A percentile compares a stretch with the other conserved stretches of the same genome.
phyloP scores from a whole-genome alignment of 2,797 vertebrate genomes.

The Rhinatrema bivittatum region DNA sequence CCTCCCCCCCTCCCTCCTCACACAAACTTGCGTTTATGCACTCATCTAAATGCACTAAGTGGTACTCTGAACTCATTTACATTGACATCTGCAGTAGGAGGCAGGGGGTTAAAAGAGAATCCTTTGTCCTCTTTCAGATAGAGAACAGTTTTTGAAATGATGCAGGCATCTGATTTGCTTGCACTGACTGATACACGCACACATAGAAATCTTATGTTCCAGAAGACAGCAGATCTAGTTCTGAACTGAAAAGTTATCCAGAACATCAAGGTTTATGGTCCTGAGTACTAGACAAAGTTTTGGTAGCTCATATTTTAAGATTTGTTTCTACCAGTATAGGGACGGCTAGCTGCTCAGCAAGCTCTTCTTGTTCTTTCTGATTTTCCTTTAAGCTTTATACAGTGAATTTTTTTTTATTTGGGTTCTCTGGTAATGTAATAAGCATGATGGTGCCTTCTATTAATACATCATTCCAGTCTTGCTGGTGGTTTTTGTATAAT shows the following conservation, averaged over 20 bases:
- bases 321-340: conserved; percentile 60
- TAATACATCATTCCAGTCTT: conserved; percentile 85
- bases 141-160: conserved; percentile 50
- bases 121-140: conserved; percentile 46
- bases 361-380: conserved; percentile 40
- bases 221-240: conserved; percentile 54
- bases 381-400: conserved; percentile 71
- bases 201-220: conserved; percentile 68
- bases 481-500: conserved; percentile 71
- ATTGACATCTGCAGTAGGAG: conserved; percentile 68
- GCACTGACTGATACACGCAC: conserved; percentile 67
- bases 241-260: conserved; percentile 46
- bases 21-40: conserved; percentile 70
- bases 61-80: conserved; percentile 73
- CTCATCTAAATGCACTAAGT: conserved; percentile 81
- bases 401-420: conserved; percentile 74
- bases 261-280: conserved; percentile 46
- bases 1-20: no score
- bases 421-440: conserved; percentile 78
- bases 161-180: conserved; percentile 67
- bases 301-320: conserved; percentile 36
- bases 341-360: conserved; percentile 61
- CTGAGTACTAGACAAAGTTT: conserved; percentile 40
- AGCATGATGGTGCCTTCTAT: conserved; percentile 95
- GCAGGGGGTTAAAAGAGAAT: conserved; percentile 53